phyloP scores from a whole-genome alignment of 1,140 invertebrate species.

The Trichogramma pretiosum region DNA sequence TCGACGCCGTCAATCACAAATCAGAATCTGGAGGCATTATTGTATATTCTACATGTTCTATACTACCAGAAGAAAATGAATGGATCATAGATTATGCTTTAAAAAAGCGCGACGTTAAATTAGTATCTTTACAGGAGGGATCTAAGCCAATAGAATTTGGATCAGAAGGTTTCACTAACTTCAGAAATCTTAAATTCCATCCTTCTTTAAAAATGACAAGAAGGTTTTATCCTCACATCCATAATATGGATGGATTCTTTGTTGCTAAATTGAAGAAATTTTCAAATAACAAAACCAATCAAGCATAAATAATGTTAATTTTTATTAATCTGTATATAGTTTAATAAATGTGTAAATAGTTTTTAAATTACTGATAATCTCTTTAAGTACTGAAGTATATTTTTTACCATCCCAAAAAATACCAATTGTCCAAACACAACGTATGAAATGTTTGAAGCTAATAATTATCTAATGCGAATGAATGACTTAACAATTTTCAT shows the following conservation, averaged over 20 bases:
- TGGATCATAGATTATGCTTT: slow-evolving; percentile 93
- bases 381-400: too few species aligned
- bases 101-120: slow-evolving; percentile 86
- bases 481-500: too few species aligned
- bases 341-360: too few species aligned
- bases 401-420: too few species aligned
- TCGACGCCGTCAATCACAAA: slow-evolving; percentile 90
- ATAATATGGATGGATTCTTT: slow-evolving; percentile 99
- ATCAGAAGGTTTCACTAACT: slow-evolving; percentile 87
- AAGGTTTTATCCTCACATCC: slow-evolving; percentile 93
- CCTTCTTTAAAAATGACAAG: slow-evolving; percentile 81
- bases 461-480: too few species aligned
- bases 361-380: too few species aligned
- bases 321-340: too few species aligned
- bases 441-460: too few species aligned
- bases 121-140: too few species aligned
- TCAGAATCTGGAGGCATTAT: slow-evolving; percentile 88
- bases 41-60: slow-evolving; percentile 98
- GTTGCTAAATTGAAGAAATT: slow-evolving; percentile 97
- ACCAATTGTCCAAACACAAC: too few species aligned
- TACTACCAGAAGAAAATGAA: slow-evolving; percentile 98
- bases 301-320: slow-evolving; percentile 2
- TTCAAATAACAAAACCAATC: slow-evolving; percentile 66
- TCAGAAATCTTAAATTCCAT: slow-evolving; percentile 82
- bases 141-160: slow-evolving; percentile 93